phyloP scores from a whole-genome alignment of 2,113 vertebrate genomes.

The Solenodon paradoxus region DNA sequence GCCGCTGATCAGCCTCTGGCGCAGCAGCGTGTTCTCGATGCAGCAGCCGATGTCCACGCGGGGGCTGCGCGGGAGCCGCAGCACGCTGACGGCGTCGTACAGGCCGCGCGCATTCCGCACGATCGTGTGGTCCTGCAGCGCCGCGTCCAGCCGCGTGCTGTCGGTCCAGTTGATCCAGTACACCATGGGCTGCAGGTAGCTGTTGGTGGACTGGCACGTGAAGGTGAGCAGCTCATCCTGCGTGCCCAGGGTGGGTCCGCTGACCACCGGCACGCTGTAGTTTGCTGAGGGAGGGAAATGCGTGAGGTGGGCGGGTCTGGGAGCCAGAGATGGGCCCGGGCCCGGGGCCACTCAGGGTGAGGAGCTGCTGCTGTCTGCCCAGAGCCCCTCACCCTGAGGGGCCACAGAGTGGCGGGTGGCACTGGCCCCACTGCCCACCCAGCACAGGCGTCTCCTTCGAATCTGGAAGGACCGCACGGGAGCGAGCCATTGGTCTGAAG shows the following conservation, averaged over 20 bases:
- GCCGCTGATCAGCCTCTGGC: constrained; percentile 76
- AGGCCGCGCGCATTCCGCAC: background rate
- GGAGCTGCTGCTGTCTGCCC: no score
- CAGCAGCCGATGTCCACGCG: constrained; percentile 76
- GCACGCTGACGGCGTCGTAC: constrained; percentile 70
- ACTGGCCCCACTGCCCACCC: no score
- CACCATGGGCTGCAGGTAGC: constrained; percentile 77
- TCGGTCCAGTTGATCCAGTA: constrained; percentile 82
- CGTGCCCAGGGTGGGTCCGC: background rate
- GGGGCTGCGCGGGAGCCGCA: constrained; percentile 60
- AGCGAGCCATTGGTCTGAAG: no score
- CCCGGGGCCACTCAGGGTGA: no score
- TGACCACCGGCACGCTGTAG: constrained; percentile 80
- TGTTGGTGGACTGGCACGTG: constrained; percentile 76
- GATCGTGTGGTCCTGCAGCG: constrained; percentile 5
- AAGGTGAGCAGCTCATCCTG: constrained; percentile 72
- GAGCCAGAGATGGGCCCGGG: background rate
- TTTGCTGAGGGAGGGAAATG: constrained; percentile 68
- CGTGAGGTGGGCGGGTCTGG: background rate
- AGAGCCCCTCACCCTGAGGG: no score
- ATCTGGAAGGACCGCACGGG: no score
- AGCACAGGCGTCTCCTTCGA: no score
- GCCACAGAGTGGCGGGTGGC: no score
- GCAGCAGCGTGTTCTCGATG: constrained; percentile 80
- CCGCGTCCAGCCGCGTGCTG: constrained; percentile 55